Base-by-base conservation (phyloP, 2,888 invertebrate species). In the Pandemis cinnamomeana region DNA sequence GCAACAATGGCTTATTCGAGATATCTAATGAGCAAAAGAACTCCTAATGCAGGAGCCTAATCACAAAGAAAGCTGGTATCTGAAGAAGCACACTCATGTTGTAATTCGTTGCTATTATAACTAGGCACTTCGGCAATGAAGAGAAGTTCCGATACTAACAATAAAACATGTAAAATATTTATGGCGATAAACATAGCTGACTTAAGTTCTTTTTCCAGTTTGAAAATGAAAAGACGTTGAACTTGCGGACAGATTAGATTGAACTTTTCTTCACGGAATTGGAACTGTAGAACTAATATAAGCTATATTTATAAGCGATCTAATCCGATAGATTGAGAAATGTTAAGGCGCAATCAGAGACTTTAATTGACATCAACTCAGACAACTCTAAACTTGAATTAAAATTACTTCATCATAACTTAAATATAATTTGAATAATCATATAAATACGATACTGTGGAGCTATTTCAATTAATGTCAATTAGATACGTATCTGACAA, bases 31-130 rank as follows among this genome's bases (percentile, higher is more conserved):
- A 66, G 69, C 60, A 64, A 66, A 60, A 60, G 42, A 41, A 66
- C 11, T 67, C 58, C 36, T 13, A 48, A 11, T 42, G 44, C 63
- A 46, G 27, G 71, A 41, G 53, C 67, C 27, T n/a, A 36, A 48
- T 11, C 48, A 70, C 69, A 73, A 73, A 51, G 51, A 73, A 73
- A 73, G 73, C 73, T 60, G 42, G 15, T 72, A 73, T 73, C 73
- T 70, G 15, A 66, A 42, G 48, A 51, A 69, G 60, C 69, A 73
- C 73, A 73, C 64, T 67, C 72, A 20, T 46, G 48, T 72, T 55
- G 41, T 63, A 41, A 66, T 46, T 67, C 44, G n/a, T 8, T 42
- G 27, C 27, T 41, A 51, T 64, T 48, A 27, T 15, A 11, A 55
- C 20, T 27, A 20, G 70, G 7, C 46, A 53, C 72, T 55, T 55